Evolutionary conservation across 2,888 invertebrate genomes (phyloP), one percentile per base, ranked within the genome.

Genomic region (Sesamia inferens): DNA sequence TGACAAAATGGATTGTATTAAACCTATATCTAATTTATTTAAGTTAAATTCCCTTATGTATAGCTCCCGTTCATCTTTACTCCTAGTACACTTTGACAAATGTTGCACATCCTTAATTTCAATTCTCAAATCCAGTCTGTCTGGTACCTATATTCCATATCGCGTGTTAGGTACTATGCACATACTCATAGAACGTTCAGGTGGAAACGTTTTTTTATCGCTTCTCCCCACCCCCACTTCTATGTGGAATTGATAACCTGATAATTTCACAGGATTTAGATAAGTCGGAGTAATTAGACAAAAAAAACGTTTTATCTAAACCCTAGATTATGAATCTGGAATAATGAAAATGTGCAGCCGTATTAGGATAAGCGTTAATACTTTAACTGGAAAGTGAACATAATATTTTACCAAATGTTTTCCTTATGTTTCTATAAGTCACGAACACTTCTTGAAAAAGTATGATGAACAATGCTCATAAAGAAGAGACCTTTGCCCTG

Each of bases 241-340:
- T 13, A 57, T n/a, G 24, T 22, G 47, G 22, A 59, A 68, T 2
- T 42, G 51, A 74, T 68, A 31, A 61, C 19, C 54, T 7, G 22
- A 68, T 57, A 13, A 48, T 48, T 59, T 47, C 19, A 22, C 19
- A 44, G 79, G 69, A 70, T 78, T 78, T 64, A 70, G 80, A 80
- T 80, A 73, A 62, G 13, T 24, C 58, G 24, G 24, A 59, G 51
- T 63, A 47, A 68, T 64, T 57, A 58, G 58, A 64, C 51, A n/a
- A 24, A 24, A 42, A 5, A 4, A 11, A 6, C 19, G 31, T 51
- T 47, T 39, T 74, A 64, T 55, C 80, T 78, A 66, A 44, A 82
- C 57, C 67, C 80, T 73, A 68, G 31, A 64, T 68, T 22, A 59
- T 64, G 31, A 66, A 73, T 80, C 48, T 47, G 44, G 39, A 39